Evolutionary conservation across 2,888 invertebrate species (phyloP), one percentile per base, ranked within the genome.

Genomic region (Caenorhabditis sp.): DNA sequence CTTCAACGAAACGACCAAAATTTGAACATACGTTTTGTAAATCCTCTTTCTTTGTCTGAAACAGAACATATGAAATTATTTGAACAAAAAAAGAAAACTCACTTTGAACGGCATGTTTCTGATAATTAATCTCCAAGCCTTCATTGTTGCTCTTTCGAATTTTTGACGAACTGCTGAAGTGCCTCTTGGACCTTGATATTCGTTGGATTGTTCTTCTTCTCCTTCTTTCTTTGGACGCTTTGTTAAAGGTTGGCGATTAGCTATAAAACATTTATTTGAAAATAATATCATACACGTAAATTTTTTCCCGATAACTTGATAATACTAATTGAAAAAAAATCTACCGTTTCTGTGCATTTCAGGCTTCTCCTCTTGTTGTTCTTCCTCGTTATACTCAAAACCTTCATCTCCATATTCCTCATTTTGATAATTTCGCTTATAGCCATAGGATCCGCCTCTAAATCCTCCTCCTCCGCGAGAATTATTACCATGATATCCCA

Each of bases 1-100:
- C 91, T 84, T 94, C 94, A 82, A 91, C 90, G 14, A 95, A 90
- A 60, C 91, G 91, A 0, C 95, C 95, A 89, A 92, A 94, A 77
- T 92, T 90, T 59, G 91, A 90, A 89, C 94, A 95, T 87, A 93
- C 91, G 76, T 92, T 90, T 76, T 90, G 91, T 0, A 96, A 83
- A 10, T 92, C 91, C 27, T 92, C 92, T 75, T 93, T 93, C 0
- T 92, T 93, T 0, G 92, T 92, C 91, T 94, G 91, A 7, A 31
- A 31, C 31, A 31, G 10, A 31, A 31, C 31, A n/a, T 31, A 31
- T 31, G 5, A 31, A 7, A 31, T 31, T 54, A 64, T 23, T 27
- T 5, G 10, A 10, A 8, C 10, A 36, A 8, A 10, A 36, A 5
- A 10, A 8, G 36, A 10, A 5, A 36, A 36, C 36, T 36, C 17